phyloP scores from a whole-genome alignment of 1,140 invertebrate species.

The Diploscapter pachys region DNA sequence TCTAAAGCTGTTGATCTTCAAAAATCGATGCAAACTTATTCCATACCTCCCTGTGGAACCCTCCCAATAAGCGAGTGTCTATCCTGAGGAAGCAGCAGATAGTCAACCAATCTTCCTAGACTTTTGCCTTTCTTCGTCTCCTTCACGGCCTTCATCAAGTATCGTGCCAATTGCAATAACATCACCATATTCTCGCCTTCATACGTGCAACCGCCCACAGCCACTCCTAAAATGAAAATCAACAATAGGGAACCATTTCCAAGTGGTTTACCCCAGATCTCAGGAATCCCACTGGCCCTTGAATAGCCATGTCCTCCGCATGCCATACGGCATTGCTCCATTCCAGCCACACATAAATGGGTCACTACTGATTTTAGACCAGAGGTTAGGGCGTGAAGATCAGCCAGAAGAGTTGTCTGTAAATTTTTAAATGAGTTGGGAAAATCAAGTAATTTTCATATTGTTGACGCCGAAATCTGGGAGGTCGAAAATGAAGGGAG shows the following conservation, averaged over 20 bases:
- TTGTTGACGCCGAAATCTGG: not conserved
- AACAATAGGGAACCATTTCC: not conserved
- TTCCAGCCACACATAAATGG: slow-evolving; percentile 61
- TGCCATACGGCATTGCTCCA: slow-evolving; percentile 70
- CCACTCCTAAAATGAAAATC: slow-evolving; percentile 65
- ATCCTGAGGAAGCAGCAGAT: not conserved
- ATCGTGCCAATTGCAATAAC: slow-evolving; percentile 75
- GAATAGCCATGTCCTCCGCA: slow-evolving; percentile 91
- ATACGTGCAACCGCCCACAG: slow-evolving; percentile 81
- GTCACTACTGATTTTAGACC: slow-evolving; percentile 81
- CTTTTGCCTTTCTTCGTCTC: slow-evolving; percentile 5
- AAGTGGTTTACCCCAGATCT: not conserved
- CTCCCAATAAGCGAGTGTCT: not conserved
- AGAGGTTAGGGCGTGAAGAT: slow-evolving; percentile 82
- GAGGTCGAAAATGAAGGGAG: too few relatives aligned
- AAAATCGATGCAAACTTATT: not conserved
- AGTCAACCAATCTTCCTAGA: slow-evolving; percentile 16
- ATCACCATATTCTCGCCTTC: slow-evolving; percentile 91
- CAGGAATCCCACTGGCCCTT: slow-evolving; percentile 64
- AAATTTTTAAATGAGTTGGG: slow-evolving; percentile 60
- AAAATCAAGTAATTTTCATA: slow-evolving; percentile 57
- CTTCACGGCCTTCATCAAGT: slow-evolving; percentile 39
- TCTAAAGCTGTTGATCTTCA: slow-evolving; percentile 6
- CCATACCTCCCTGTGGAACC: slow-evolving; percentile 8
- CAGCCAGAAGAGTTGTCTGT: slow-evolving; percentile 66